Conservation (phyloP, 2,797 vertebrate species). For the Lacerta bilineata region DNA sequence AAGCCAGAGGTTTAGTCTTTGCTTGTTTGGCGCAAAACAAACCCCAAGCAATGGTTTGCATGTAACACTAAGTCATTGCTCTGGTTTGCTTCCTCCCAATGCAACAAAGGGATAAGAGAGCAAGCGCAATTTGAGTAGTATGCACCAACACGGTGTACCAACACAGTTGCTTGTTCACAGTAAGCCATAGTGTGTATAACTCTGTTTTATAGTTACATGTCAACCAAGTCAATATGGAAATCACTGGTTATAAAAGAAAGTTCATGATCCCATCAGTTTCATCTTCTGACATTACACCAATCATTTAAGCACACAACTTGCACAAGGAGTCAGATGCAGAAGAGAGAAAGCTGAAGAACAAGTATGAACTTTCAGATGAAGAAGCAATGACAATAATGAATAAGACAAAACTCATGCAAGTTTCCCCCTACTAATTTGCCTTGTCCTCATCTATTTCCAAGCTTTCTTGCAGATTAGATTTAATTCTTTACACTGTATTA, state of each 20-base stretch:
- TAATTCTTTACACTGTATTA: not conserved
- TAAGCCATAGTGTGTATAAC: no score
- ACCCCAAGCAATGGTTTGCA: no score
- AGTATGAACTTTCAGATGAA: not conserved
- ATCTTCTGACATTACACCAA: not conserved
- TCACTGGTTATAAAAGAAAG: not conserved
- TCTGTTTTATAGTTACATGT: no score
- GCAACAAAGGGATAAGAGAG: no score
- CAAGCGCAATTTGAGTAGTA: no score
- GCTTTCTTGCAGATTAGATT: not conserved
- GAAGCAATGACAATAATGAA: not conserved
- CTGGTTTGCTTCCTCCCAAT: no score
- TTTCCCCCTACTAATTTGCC: not conserved
- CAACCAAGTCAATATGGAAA: not conserved
- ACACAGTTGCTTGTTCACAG: no score
- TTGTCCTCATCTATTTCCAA: not conserved
- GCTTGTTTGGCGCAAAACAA: no score
- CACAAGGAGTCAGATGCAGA: not conserved
- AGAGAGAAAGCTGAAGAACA: not conserved
- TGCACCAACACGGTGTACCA: no score
- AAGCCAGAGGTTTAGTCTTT: no score
- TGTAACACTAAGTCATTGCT: no score
- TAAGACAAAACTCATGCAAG: not conserved
- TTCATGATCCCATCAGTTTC: not conserved
- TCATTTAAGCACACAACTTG: not conserved